phyloP scores from a whole-genome alignment of 2,797 vertebrate genomes.

The Falco peregrinus region DNA sequence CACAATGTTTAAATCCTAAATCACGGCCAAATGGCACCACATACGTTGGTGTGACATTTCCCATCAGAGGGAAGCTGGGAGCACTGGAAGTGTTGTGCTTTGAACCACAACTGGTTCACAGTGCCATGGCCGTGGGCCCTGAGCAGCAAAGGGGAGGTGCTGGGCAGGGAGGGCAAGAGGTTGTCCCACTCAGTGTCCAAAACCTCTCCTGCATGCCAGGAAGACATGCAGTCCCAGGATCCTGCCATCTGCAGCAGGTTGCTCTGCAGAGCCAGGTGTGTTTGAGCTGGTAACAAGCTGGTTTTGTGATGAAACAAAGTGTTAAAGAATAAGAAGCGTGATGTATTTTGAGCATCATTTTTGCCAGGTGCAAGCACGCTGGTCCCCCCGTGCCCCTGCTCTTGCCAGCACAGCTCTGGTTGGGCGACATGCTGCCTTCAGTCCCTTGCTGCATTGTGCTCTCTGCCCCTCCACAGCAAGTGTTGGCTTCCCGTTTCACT shows the following conservation, averaged over 20 bases:
- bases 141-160: not conserved
- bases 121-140: rapidly evolving
- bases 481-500: conserved; percentile 32
- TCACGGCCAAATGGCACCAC: rapidly evolving
- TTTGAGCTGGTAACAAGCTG: not conserved
- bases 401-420: not conserved
- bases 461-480: conserved; percentile 14
- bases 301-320: not conserved
- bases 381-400: not conserved
- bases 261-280: not conserved
- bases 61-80: not conserved
- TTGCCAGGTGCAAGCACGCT: not conserved
- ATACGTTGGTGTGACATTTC: not conserved
- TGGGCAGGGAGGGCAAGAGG: not conserved
- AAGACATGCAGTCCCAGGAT: not conserved
- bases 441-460: not conserved
- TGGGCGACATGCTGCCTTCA: not conserved
- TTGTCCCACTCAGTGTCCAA: not conserved
- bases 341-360: not conserved
- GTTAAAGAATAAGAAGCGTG: not conserved
- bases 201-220: not conserved
- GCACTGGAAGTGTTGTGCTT: rapidly evolving
- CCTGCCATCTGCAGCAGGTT: not conserved
- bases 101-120: rapidly evolving
- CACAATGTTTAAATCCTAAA: not conserved